Base-by-base conservation (phyloP, 2,113 vertebrate species). In the Prionailurus viverrinus region DNA sequence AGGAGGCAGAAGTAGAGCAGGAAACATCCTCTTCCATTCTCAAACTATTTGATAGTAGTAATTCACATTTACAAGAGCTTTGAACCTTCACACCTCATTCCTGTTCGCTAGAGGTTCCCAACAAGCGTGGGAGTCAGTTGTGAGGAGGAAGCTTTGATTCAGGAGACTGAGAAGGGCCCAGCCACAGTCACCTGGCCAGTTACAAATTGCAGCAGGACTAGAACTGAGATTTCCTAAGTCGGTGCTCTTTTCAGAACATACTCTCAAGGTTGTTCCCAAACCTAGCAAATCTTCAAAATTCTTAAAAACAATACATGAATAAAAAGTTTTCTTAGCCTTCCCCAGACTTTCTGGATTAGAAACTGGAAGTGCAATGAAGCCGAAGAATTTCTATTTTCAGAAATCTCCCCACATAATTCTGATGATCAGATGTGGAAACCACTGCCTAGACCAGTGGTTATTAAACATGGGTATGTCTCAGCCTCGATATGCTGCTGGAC, bases 11-110 rank as follows among this genome's bases (percentile, higher is more conserved):
- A 53, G 27, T 48, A 82, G 23, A 65, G 19, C 23, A 87, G 73
- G 39, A 88, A 71, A 65, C 36, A 89, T 36, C 33, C 0, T 88
- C 29, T 88, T 89, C 55, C 10, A 74, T 53, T 95, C 63, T 25
- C 55, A 96, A 48, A 88, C 18, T 21, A 73, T 86, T 95, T 51
- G 39, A 90, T 71, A 33, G 61, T 29, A 89, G 55, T 81, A 92
- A 85, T 95, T 91, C 61, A 88, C 25, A 84, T 87, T 93, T 96
- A 27, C 13, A 25, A 63, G 18, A 53, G 9, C 58, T 90, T 31
- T 63, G 51, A 61, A 65, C 27, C 36, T 55, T 82, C 53, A 78
- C 39, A 58, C n/a, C 1, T 79, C n/a, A 19, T 81, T 80, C 61
- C 58, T 79, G 69, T 51, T 92, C n/a, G 39, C 73, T 78, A 71